phyloP scores from a whole-genome alignment of 1,140 invertebrate species.

The Drosophila varians region DNA sequence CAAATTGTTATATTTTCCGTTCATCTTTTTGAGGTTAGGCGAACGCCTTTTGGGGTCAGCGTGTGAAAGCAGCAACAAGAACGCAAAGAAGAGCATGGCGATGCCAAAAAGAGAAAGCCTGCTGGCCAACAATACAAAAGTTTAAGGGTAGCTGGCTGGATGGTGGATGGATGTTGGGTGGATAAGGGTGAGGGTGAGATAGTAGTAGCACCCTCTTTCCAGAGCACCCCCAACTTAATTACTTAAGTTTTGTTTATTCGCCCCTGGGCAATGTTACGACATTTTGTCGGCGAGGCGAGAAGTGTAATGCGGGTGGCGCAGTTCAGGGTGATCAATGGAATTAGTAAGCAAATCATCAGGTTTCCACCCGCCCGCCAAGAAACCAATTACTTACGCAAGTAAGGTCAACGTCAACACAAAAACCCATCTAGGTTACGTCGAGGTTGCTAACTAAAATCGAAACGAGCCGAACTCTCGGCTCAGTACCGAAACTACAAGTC shows the following conservation, averaged over 20 bases:
- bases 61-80: conserved; percentile 35
- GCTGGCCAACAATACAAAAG: not conserved
- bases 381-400: conserved; percentile 60
- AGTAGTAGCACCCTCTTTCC: too few species aligned
- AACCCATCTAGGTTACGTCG: conserved; percentile 62
- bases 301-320: too few species aligned
- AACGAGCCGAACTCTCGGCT: conserved; percentile 43
- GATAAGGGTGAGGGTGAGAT: too few species aligned
- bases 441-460: conserved; percentile 57
- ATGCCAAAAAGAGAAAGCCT: conserved; percentile 14
- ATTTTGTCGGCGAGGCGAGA: too few species aligned
- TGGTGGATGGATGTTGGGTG: not conserved
- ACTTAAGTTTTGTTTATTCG: conserved; percentile 58
- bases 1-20: conserved; percentile 56
- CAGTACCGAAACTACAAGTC: conserved; percentile 54
- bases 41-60: conserved; percentile 53
- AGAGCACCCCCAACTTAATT: conserved; percentile 41
- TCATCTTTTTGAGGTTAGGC: conserved; percentile 59
- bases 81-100: conserved; percentile 15
- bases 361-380: conserved; percentile 6
- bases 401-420: conserved; percentile 45
- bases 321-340: not conserved
- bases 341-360: too few species aligned
- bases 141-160: conserved; percentile 14
- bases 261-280: conserved; percentile 39